Percentiles rank a stretch among this genome's conserved stretches.
Evolutionary conservation across 2,113 vertebrate species (phyloP).

Genomic region (Cygnus buccinator): DNA sequence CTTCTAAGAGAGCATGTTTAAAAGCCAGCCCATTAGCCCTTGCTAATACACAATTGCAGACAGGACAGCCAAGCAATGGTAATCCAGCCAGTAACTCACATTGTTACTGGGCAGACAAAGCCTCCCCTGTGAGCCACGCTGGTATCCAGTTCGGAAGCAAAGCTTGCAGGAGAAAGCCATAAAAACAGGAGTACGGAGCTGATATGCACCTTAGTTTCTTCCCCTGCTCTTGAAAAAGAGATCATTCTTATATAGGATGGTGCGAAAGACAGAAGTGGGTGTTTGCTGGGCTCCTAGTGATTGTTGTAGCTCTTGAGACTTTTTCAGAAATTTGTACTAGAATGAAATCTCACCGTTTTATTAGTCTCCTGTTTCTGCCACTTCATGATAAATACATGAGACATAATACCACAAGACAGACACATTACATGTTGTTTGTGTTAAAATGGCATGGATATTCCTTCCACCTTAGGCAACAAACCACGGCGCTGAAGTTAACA

Average conservation of each 20-base stretch:
- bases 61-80: background rate
- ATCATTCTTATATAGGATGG: background rate
- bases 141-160: background rate
- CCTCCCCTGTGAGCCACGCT: background rate
- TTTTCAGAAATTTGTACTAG: background rate
- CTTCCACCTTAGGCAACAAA: background rate
- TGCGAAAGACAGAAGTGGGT: background rate
- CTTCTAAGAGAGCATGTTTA: background rate
- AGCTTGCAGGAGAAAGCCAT: background rate
- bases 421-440: background rate
- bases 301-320: background rate
- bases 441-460: background rate
- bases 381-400: background rate
- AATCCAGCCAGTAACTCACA: background rate
- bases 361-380: background rate
- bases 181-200: background rate
- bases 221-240: background rate
- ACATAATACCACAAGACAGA: background rate
- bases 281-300: background rate
- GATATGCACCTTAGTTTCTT: background rate
- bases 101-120: background rate
- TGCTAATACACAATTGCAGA: background rate
- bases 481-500: background rate
- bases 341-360: background rate
- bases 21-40: background rate